Base-by-base conservation (phyloP, 1,140 invertebrate species). In the Penaeus japonicus region DNA sequence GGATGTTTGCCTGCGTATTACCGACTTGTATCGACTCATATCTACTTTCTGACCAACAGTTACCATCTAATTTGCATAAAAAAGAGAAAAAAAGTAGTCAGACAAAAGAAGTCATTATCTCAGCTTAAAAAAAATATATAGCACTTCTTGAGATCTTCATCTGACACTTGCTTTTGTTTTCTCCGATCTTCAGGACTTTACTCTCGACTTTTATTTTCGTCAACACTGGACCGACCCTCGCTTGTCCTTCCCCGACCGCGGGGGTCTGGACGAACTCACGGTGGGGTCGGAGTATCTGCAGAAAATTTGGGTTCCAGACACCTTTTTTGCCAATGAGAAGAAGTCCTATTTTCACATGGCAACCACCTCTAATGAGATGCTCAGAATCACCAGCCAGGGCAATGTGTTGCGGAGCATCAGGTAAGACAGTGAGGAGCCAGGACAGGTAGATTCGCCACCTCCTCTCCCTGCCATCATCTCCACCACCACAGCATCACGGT, bases 261-360 rank as follows among this genome's bases (percentile, higher is more conserved):
- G 91, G 27, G 92, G 92, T 47, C 91, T 93, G 59, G 92, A 93
- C 53, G 92, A 92, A 47, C 91, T 94, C 27, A 92, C 80, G 91
- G 94, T 97, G 91, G 97, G 96, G 91, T 98, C 96, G 91, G 98
- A 97, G 94, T 99, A 98, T 93, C 97, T 99, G 92, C 97, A 98
- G 93, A 98, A 97, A 93, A 98, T 99, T 93, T 99, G 98, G 98
- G 97, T 99, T 92, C 98, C 98, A 91, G 98, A 99, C 94, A 99
- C 98, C 90, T 98, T 98, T 94, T 99, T 99, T 94, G 98, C 94
- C 78, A 99, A 99, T 93, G 98, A 99, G 94, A 99, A 99, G 94
- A 97, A 98, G 94, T 98, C 97, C 90, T 98, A 98, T 94, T 99
- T 99, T 94, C 98, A 99, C 94, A 96, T 97, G 93, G 97, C 98